phyloP scores from a whole-genome alignment of 2,888 invertebrate species.

The Scaptomyza caliginosa region DNA sequence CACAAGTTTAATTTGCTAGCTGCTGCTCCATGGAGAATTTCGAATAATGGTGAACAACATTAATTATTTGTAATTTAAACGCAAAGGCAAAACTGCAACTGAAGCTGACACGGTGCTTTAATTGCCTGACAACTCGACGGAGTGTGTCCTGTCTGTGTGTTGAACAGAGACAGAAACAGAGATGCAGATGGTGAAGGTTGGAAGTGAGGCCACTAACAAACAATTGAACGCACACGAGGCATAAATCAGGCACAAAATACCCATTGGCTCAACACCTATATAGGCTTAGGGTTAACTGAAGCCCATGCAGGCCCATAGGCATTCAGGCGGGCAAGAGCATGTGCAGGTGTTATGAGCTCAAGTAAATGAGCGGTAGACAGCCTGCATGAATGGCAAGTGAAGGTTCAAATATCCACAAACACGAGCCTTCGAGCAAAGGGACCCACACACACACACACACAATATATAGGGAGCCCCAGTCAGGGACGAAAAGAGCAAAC shows the following conservation, averaged over 20 bases:
- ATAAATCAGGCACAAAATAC: constrained; percentile 58
- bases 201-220: constrained; percentile 34
- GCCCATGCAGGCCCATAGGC: background rate
- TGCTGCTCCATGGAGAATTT: constrained; percentile 17
- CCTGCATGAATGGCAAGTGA: constrained; percentile 15
- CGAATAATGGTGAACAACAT: constrained; percentile 44
- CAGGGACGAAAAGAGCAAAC: constrained; percentile 8
- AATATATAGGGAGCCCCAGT: background rate
- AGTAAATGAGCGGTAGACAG: constrained; percentile 34
- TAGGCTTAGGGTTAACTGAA: background rate
- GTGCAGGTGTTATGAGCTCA: constrained; percentile 7
- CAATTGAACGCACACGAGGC: constrained; percentile 49
- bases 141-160: constrained; percentile 3
- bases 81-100: constrained; percentile 17
- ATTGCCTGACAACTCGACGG: constrained; percentile 53
- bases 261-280: constrained; percentile 61
- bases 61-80: constrained; percentile 62
- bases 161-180: background rate
- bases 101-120: constrained; percentile 38
- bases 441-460: constrained; percentile 1
- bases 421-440: constrained; percentile 10
- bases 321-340: background rate
- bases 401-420: constrained; percentile 11
- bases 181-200: background rate
- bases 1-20: constrained; percentile 36